A percentile compares a stretch with the other conserved stretches of the same genome.
phyloP scores from a whole-genome alignment of 2,113 vertebrate genomes.

The Pseudopipra pipra region DNA sequence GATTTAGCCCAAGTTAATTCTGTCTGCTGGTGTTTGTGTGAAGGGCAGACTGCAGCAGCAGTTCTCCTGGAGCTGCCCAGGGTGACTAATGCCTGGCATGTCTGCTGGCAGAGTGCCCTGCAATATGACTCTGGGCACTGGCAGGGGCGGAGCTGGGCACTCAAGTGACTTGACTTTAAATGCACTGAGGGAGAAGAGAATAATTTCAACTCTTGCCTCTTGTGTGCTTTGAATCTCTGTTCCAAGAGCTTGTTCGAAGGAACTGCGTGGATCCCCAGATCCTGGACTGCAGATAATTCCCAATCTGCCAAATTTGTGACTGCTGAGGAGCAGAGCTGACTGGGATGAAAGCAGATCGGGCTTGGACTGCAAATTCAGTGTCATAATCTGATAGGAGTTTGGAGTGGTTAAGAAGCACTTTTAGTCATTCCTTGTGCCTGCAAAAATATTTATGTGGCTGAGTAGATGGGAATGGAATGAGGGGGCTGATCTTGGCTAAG shows the following conservation, averaged over 20 bases:
- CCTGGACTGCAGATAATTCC: not conserved
- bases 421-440: conserved; percentile 4
- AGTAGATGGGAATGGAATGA: conserved; percentile 25
- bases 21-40: not conserved
- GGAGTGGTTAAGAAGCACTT: not conserved
- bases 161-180: not conserved
- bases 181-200: not conserved
- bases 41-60: not conserved
- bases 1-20: conserved; percentile 27
- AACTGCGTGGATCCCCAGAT: not conserved
- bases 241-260: not conserved
- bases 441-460: conserved; percentile 14
- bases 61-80: not conserved
- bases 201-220: not conserved
- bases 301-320: not conserved
- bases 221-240: not conserved
- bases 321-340: not conserved
- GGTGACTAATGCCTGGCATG: not conserved
- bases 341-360: not conserved
- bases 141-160: not conserved
- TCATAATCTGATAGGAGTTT: not conserved
- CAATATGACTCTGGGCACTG: not conserved
- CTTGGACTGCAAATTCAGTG: not conserved
- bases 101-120: not conserved
- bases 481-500: not conserved